Conservation (phyloP, 2,113 vertebrate species). For the Corvus hawaiiensis region DNA sequence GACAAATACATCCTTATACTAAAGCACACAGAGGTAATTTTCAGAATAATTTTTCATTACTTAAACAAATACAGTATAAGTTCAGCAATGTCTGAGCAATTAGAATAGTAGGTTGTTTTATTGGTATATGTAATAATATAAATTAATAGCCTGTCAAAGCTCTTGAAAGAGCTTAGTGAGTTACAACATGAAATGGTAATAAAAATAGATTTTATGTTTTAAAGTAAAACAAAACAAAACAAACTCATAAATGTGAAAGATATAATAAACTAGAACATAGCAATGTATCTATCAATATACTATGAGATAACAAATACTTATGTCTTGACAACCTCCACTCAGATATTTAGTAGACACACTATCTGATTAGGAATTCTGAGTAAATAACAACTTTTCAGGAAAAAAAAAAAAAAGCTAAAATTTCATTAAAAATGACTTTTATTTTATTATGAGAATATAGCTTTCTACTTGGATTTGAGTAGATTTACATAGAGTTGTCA, state of each 20-base stretch:
- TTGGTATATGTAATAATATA: background rate
- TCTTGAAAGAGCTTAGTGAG: background rate
- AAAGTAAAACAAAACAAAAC: background rate
- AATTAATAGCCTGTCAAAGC: background rate
- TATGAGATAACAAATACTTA: background rate
- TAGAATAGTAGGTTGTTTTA: background rate
- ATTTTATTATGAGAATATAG: background rate
- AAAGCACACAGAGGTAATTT: background rate
- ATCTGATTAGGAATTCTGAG: background rate
- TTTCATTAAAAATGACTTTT: background rate
- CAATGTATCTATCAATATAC: background rate
- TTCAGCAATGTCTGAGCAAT: background rate
- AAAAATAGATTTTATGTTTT: background rate
- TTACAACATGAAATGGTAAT: background rate
- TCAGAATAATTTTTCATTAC: background rate
- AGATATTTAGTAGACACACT: background rate
- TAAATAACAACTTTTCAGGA: background rate
- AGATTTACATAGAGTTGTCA: background rate
- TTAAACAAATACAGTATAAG: background rate
- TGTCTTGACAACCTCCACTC: background rate
- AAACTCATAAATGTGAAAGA: background rate
- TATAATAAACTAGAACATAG: background rate
- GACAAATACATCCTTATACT: background rate
- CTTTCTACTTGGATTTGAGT: background rate
- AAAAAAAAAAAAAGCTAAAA: background rate